A percentile compares a stretch with the other conserved stretches of the same genome.
phyloP scores from a whole-genome alignment of 1,140 invertebrate genomes.

The Drosophila bocqueti region DNA sequence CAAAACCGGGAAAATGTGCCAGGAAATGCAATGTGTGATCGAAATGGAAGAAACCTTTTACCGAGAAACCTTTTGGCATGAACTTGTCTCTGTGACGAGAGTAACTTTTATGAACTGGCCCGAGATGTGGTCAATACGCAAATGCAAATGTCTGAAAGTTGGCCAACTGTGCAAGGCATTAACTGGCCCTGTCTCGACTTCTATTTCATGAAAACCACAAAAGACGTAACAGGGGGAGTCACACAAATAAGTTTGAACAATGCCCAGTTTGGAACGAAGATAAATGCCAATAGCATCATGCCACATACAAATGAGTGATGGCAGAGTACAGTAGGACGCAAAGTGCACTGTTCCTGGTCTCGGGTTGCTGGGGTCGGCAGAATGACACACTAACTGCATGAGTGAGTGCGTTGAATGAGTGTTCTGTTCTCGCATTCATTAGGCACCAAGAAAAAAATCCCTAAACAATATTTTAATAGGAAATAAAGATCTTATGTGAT shows the following conservation, averaged over 20 bases:
- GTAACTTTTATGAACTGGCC: slow-evolving; percentile 11
- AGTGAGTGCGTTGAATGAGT: slow-evolving; percentile 70
- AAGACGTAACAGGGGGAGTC: background rate
- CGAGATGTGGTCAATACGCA: slow-evolving; percentile 25
- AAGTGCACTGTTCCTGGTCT: slow-evolving; percentile 27
- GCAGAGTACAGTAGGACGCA: slow-evolving; percentile 35
- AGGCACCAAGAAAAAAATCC: slow-evolving; percentile 3
- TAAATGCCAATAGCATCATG: slow-evolving; percentile 59
- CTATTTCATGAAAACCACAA: slow-evolving; percentile 23
- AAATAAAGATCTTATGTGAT: background rate
- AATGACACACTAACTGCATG: slow-evolving; percentile 75
- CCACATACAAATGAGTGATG: slow-evolving; percentile 69
- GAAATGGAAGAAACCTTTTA: background rate
- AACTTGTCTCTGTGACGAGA: background rate
- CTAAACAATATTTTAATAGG: background rate
- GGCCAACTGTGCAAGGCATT: slow-evolving; percentile 29
- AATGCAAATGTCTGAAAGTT: background rate
- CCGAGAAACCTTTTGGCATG: background rate
- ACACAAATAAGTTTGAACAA: slow-evolving; percentile 39
- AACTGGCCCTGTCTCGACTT: slow-evolving; percentile 13
- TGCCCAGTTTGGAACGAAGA: slow-evolving; percentile 58
- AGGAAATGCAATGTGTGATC: slow-evolving; percentile 8
- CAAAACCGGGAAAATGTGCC: background rate
- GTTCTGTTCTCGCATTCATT: slow-evolving; percentile 14
- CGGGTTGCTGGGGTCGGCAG: slow-evolving; percentile 30